Conservation (phyloP, 2,113 vertebrate species). For the Anguilla japonica region DNA sequence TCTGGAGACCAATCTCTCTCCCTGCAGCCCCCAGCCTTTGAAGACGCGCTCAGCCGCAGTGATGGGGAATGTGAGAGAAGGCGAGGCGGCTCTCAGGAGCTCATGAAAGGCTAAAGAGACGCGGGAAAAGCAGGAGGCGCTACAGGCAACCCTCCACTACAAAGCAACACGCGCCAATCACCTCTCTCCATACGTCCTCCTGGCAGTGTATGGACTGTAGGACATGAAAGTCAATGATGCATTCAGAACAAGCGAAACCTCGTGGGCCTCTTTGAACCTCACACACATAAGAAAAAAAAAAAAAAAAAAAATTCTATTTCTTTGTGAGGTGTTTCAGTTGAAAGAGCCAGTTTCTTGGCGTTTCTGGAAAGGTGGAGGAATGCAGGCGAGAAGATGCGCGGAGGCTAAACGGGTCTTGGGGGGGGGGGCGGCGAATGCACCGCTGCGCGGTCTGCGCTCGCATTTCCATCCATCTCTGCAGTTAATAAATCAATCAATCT, state of each 20-base stretch:
- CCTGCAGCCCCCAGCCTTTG: background rate
- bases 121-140: background rate
- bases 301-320: background rate
- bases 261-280: background rate
- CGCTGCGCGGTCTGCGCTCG: background rate
- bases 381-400: background rate
- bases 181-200: background rate
- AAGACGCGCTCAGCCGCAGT: background rate
- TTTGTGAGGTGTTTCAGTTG: no score
- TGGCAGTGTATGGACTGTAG: background rate
- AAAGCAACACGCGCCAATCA: background rate
- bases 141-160: background rate
- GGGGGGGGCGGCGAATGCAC: background rate
- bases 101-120: background rate
- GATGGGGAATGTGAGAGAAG: background rate
- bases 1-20: background rate
- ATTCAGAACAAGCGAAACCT: background rate
- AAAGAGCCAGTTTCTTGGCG: background rate
- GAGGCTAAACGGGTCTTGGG: background rate
- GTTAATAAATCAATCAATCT: slow-evolving; percentile 6
- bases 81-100: background rate
- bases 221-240: background rate
- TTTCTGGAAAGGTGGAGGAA: background rate
- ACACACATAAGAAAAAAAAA: background rate
- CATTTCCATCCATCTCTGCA: background rate